Evolutionary conservation across 1,140 invertebrate species (phyloP), one percentile per base, ranked within the genome.

Genomic region (Meloidogyne floridensis): DNA sequence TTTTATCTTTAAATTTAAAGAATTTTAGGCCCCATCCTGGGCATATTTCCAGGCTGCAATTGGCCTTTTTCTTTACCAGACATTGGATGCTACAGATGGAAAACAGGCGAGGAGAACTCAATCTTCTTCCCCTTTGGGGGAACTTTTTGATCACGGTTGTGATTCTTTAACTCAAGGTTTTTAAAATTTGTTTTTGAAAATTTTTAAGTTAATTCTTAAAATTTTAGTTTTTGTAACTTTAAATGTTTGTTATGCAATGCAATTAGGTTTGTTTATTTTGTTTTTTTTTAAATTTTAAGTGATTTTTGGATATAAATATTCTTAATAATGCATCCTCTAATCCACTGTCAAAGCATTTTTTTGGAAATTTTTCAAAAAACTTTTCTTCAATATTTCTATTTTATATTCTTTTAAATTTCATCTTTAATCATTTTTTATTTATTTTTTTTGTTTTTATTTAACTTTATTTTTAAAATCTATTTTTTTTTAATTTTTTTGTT

Each of bases 131-230:
- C 96, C 96, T 0, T 91, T 99, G 6, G 97, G 97, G 3, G 97
- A 99, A 92, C 91, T 99, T 9, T 99, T 99, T 91, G 98, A 99
- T 91, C 98, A 99, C 92, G 98, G 98, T 1, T 93, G 98, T 85
- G 97, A 99, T 91, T 97, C 96, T 9, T 84, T 92, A 42, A 91
- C 92, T 11, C 91, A 91, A 86, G 91, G 92, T 92, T 47, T 72
- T 81, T 65, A 18, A 81, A 32, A 65, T 42, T 20, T 53, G 9
- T 42, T 81, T 72, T 18, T 83, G 11, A 5, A 72, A 8, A 54
- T n/a, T 20, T 4, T 79, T 81, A 20, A 42, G 18, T 43, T 81
- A 71, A 53, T 82, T 69, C 3, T 82, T 54, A 32, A 8, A 18
- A 32, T 80, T 70, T 18, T 42, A 83, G 96, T 98, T 80, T 98